phyloP scores from a whole-genome alignment of 2,113 vertebrate species.

The Ramphastos sulfuratus region DNA sequence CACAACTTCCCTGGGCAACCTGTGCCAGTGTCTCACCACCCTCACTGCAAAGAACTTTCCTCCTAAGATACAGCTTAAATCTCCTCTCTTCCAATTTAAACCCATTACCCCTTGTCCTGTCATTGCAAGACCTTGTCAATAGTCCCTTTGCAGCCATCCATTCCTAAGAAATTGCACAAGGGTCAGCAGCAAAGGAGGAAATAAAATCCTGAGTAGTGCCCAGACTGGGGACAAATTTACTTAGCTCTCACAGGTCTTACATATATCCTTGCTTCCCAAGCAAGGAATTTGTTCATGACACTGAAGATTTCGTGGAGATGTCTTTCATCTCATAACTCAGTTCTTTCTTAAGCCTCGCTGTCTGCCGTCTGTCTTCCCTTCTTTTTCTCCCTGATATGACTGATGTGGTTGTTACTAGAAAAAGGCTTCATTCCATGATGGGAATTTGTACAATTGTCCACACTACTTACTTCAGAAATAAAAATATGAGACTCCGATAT shows the following conservation, averaged over 20 bases:
- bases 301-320: not conserved
- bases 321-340: not conserved
- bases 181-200: not conserved
- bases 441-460: conserved; percentile 26
- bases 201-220: not conserved
- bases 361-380: not conserved
- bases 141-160: not conserved
- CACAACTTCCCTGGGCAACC: no score
- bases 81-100: no score
- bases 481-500: conserved; percentile 16
- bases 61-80: no score
- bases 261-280: not conserved
- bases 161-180: not conserved
- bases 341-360: conserved; percentile 8
- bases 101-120: no score
- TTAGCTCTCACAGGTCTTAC: not conserved
- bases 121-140: no score
- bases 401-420: conserved; percentile 15
- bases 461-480: conserved; percentile 37
- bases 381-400: not conserved
- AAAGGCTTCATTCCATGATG: not conserved
- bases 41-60: no score
- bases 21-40: no score
- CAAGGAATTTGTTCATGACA: not conserved
- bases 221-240: not conserved